Percentiles rank a stretch among this genome's conserved stretches.
Evolutionary conservation across 2,113 vertebrate genomes (phyloP).

Genomic region (Tragelaphus imberbis): DNA sequence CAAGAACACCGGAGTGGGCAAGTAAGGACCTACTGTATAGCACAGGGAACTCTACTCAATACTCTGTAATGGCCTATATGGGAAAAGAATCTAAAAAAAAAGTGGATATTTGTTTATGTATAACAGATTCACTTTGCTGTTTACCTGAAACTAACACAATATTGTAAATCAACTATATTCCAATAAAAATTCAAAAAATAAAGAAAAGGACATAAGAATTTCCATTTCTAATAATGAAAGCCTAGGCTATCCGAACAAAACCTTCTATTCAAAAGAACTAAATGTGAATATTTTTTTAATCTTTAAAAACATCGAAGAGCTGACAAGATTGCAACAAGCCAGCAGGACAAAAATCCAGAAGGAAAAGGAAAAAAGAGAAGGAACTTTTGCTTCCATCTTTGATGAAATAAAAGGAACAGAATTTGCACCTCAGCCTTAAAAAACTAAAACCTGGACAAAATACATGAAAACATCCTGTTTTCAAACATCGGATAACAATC

Average conservation of each 20-base stretch:
- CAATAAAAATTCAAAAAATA: not conserved
- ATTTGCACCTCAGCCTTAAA: not conserved
- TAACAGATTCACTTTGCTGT: not conserved
- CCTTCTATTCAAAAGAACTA: not conserved
- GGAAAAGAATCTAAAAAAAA: not conserved
- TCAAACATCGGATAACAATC: not conserved
- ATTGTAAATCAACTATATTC: not conserved
- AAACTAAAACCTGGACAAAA: not conserved
- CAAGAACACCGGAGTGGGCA: no score
- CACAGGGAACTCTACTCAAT: not conserved
- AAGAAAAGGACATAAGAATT: not conserved
- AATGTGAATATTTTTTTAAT: not conserved
- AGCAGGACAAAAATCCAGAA: not conserved
- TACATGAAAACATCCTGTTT: not conserved
- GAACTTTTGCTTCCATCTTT: not conserved
- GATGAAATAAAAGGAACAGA: not conserved
- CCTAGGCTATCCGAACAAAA: not conserved
- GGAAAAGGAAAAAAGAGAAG: not conserved
- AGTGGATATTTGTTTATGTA: not conserved
- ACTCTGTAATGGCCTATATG: not conserved
- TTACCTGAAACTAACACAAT: not conserved
- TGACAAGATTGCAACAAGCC: not conserved
- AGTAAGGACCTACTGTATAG: not conserved
- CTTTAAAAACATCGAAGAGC: not conserved
- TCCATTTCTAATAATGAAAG: not conserved